Conservation (phyloP, 1,140 invertebrate genomes). For the Gerris buenoi region DNA sequence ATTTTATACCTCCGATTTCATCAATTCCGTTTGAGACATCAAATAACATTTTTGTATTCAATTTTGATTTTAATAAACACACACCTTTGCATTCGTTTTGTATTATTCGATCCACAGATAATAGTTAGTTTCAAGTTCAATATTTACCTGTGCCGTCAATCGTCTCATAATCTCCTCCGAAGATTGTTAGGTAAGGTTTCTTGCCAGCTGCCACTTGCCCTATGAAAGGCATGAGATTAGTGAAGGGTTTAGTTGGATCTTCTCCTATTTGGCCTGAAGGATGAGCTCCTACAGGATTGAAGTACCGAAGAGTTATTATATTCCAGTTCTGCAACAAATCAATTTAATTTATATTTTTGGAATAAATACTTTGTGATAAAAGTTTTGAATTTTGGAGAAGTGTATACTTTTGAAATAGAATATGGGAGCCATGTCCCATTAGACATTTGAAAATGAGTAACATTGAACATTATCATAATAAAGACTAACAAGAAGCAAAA, state of each 20-base stretch:
- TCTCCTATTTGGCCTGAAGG: constrained; percentile 76
- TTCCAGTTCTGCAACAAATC: constrained; percentile 59
- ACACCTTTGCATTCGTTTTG: not conserved
- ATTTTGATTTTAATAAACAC: not conserved
- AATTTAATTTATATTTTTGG: not conserved
- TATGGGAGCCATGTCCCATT: no score
- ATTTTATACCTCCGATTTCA: no score
- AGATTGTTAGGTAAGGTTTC: constrained; percentile 60
- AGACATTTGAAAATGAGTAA: no score
- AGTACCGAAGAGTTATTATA: constrained; percentile 74
- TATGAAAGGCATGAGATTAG: constrained; percentile 82
- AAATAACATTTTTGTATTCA: not conserved
- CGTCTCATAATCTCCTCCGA: constrained; percentile 78
- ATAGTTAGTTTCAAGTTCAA: not conserved
- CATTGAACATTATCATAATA: no score
- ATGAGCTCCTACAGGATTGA: constrained; percentile 87
- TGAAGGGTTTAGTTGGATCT: constrained; percentile 73
- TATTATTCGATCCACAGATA: not conserved
- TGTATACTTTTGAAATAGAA: not conserved
- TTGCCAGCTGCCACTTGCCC: constrained; percentile 67
- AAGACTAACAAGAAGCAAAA: no score
- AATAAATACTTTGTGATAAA: not conserved
- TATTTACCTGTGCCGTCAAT: constrained; percentile 68
- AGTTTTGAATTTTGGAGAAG: not conserved
- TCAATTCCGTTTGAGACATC: no score